A percentile compares a stretch with the other conserved stretches of the same genome.
Conservation (phyloP, 2,888 invertebrate species). For the Cerastis leucographa region DNA sequence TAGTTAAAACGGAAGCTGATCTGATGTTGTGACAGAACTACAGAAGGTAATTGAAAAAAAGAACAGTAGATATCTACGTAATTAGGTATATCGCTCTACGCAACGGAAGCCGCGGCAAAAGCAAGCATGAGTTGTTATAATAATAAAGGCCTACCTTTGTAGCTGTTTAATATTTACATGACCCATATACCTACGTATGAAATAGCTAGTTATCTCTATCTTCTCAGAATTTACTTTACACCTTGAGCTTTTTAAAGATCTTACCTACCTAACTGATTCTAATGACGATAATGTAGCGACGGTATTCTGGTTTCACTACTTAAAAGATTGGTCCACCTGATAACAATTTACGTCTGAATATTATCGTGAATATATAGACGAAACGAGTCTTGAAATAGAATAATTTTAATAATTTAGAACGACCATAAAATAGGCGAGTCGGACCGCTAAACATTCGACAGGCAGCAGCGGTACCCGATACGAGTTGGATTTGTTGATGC, state of each 20-base stretch:
- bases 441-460: conserved; percentile 66
- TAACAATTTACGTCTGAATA: conserved; percentile 45
- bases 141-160: conserved; percentile 5
- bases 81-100: neutral
- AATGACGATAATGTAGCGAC: conserved; percentile 31
- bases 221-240: conserved; percentile 46
- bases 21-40: no score
- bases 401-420: conserved; percentile 69
- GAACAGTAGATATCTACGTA: neutral
- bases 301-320: conserved; percentile 37
- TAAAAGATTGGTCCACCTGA: conserved; percentile 40
- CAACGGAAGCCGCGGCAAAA: conserved; percentile 14
- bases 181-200: conserved; percentile 18
- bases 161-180: conserved; percentile 47
- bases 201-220: conserved; percentile 17
- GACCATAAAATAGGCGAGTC: conserved; percentile 67
- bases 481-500: conserved; percentile 72
- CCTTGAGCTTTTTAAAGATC: conserved; percentile 50
- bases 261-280: conserved; percentile 27
- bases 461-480: conserved; percentile 70
- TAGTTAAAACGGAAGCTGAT: no score
- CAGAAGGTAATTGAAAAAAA: no score
- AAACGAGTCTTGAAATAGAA: conserved; percentile 68
- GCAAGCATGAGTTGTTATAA: neutral
- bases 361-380: conserved; percentile 39